Conservation (phyloP, 2,888 invertebrate genomes). For the Alsophila aescularia region DNA sequence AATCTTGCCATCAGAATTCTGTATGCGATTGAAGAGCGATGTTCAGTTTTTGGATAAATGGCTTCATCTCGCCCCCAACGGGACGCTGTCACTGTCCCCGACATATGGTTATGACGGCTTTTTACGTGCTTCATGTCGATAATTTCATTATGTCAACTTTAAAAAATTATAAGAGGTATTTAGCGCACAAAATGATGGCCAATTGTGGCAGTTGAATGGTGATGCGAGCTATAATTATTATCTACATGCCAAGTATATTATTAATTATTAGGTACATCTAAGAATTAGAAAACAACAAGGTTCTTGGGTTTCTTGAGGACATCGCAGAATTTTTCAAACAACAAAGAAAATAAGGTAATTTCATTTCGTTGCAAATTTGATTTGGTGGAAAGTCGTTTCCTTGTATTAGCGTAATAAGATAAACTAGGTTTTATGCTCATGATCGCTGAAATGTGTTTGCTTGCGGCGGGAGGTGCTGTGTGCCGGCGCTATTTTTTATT, state of each 20-base stretch:
- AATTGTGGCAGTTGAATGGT: slow-evolving; percentile 3
- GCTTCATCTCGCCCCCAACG: slow-evolving; percentile 71
- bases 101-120: slow-evolving; percentile 66
- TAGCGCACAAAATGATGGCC: slow-evolving; percentile 15
- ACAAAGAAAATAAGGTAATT: too few relatives aligned
- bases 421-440: too few relatives aligned
- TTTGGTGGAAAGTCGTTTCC: too few relatives aligned
- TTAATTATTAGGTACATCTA: background rate
- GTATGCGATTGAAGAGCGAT: slow-evolving; percentile 64
- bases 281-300: background rate
- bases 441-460: too few relatives aligned
- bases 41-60: slow-evolving; percentile 76
- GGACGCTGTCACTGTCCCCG: slow-evolving; percentile 54
- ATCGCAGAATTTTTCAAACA: too few relatives aligned
- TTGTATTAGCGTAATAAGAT: too few relatives aligned
- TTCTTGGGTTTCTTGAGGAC: too few relatives aligned
- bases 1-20: slow-evolving; percentile 77
- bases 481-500: too few relatives aligned
- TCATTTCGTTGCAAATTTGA: too few relatives aligned
- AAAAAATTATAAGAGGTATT: slow-evolving; percentile 26
- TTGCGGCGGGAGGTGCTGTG: too few relatives aligned
- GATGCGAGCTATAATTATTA: slow-evolving; percentile 6
- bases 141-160: slow-evolving; percentile 58
- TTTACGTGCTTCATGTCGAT: slow-evolving; percentile 59
- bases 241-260: background rate